These are phyloP conservation scores for Panorpa germanica DNA, from an alignment of 2,888 invertebrate species.

Conservation along the genomic window DNA sequence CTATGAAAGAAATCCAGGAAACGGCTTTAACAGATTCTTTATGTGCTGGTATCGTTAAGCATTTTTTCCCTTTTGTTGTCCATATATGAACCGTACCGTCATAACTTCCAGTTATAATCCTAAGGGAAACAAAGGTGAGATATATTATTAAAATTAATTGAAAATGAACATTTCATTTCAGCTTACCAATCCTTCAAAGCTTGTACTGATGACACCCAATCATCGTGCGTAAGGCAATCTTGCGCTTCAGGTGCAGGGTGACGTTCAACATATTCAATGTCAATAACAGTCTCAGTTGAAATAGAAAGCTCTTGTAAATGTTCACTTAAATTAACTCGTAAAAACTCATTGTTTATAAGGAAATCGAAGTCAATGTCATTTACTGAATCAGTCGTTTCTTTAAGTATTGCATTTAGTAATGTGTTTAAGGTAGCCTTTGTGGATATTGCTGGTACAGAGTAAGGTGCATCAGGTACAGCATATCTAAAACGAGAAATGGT, in stretches of 20 bases:
- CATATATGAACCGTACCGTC: constrained; percentile 85
- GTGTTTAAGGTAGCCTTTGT: constrained; percentile 51
- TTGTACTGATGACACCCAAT: constrained; percentile 90
- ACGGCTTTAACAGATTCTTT: constrained; percentile 75
- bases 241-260: constrained; percentile 84
- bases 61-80: constrained; percentile 69
- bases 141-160: too few species aligned
- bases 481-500: too few species aligned
- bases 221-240: constrained; percentile 85
- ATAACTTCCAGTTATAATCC: constrained; percentile 84
- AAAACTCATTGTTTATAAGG: constrained; percentile 63
- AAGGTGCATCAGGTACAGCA: constrained; percentile 71
- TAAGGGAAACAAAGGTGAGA: too few species aligned
- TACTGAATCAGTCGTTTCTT: constrained; percentile 27
- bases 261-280: constrained; percentile 81
- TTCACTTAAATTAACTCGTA: constrained; percentile 49
- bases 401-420: constrained; percentile 59
- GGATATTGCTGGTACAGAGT: constrained; percentile 59
- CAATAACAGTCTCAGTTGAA: constrained; percentile 68
- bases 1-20: constrained; percentile 58
- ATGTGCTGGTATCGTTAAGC: constrained; percentile 71
- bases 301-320: constrained; percentile 57
- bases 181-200: too few species aligned
- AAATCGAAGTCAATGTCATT: constrained; percentile 67
- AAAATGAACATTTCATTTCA: constrained; percentile 51